Evolutionary conservation across 92 coral and sea anemone genomes (phyloP).

Genomic region (Epizoanthus stellaris): DNA sequence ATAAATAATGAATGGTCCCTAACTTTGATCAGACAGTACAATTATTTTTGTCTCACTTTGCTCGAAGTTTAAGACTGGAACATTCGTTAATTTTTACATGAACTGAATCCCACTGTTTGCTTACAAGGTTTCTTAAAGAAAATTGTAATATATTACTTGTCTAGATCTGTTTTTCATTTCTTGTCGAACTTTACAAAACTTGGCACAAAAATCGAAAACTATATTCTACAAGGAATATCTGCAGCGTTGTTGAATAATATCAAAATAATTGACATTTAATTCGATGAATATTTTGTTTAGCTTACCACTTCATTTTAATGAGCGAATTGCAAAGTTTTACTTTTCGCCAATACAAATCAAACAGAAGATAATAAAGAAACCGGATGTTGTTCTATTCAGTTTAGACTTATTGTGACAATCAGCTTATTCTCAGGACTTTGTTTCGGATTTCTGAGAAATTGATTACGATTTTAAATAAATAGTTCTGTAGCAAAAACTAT

Average conservation of each 20-base stretch:
- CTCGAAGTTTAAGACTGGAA: neutral
- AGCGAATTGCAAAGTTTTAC: neutral
- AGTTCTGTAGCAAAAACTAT: too few relatives aligned
- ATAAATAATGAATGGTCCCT: too few relatives aligned
- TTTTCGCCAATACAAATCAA: neutral
- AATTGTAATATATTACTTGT: neutral
- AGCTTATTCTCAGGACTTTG: too few relatives aligned
- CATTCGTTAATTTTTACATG: neutral
- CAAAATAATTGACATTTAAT: neutral
- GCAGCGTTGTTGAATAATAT: neutral
- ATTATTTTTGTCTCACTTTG: neutral
- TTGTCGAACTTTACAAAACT: too few relatives aligned
- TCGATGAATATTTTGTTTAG: neutral
- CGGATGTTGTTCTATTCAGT: too few relatives aligned
- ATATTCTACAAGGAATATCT: neutral
- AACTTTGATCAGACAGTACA: too few relatives aligned
- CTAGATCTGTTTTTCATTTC: neutral
- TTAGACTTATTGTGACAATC: too few relatives aligned
- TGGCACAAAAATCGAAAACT: too few relatives aligned
- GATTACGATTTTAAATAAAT: too few relatives aligned
- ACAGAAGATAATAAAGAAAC: too few relatives aligned
- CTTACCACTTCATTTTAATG: neutral
- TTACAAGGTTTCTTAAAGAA: neutral
- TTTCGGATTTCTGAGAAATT: too few relatives aligned
- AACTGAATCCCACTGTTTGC: neutral